Evolutionary conservation across 1,140 invertebrate genomes (phyloP).

Genomic region (Lerema accius): DNA sequence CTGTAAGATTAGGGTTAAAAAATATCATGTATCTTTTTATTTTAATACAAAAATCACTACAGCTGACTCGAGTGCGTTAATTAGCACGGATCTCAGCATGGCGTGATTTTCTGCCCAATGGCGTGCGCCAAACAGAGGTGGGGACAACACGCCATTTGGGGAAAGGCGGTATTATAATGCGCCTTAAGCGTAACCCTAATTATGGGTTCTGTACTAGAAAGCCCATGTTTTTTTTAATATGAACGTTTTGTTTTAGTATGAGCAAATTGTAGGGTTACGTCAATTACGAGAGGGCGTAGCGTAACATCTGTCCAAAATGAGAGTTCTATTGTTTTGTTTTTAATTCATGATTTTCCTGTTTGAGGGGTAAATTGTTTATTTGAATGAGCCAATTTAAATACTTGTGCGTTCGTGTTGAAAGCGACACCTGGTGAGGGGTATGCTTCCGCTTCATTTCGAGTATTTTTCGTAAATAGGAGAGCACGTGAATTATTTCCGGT

Average conservation of each 20-base stretch:
- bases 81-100: slow-evolving; percentile 14
- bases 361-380: neutral
- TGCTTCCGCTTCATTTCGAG: neutral
- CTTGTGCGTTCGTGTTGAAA: slow-evolving; percentile 1
- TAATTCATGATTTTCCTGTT: slow-evolving; percentile 1
- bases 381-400: neutral
- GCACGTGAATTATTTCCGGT: too few relatives aligned
- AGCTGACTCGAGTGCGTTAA: too few relatives aligned
- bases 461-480: too few relatives aligned
- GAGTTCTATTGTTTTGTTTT: slow-evolving; percentile 1
- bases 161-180: slow-evolving; percentile 38
- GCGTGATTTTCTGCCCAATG: slow-evolving; percentile 36
- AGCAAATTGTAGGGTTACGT: neutral
- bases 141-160: slow-evolving; percentile 48
- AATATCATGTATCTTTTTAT: too few relatives aligned
- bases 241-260: too few relatives aligned
- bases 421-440: neutral
- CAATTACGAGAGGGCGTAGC: neutral
- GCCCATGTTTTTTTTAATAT: neutral
- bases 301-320: neutral
- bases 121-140: slow-evolving; percentile 35
- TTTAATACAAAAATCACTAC: too few relatives aligned
- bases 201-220: neutral
- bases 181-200: slow-evolving; percentile 8
- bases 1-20: too few relatives aligned